Evolutionary conservation across 2,113 vertebrate genomes (phyloP).

Genomic region (Menura novaehollandiae): DNA sequence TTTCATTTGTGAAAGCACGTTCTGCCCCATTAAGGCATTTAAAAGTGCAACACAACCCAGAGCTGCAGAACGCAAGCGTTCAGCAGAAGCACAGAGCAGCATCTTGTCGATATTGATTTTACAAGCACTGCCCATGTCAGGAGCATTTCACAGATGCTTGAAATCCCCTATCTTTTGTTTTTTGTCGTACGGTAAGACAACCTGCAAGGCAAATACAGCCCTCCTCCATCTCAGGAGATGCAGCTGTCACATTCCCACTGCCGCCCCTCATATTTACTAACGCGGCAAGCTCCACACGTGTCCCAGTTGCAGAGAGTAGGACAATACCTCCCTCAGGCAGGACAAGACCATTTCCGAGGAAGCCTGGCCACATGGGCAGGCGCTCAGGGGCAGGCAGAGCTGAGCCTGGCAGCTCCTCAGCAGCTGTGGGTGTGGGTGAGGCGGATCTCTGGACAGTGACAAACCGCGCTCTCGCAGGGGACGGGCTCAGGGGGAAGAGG

Average conservation of each 20-base stretch:
- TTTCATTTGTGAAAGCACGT: not conserved
- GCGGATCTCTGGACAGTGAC: not conserved
- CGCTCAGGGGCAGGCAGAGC: not conserved
- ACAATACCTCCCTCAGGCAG: not conserved
- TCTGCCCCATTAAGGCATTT: not conserved
- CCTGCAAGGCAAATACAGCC: not conserved
- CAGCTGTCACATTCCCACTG: not conserved
- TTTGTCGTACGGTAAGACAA: rapidly evolving
- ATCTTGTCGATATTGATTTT: not conserved
- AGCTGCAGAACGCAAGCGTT: not conserved
- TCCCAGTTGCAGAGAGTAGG: not conserved
- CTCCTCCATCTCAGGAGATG: not conserved
- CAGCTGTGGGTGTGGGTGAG: not conserved
- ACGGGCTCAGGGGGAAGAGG: not conserved
- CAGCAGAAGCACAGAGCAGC: not conserved
- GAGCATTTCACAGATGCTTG: not conserved
- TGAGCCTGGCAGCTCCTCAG: not conserved
- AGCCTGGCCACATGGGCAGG: not conserved
- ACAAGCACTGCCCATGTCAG: not conserved
- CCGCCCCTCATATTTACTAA: not conserved
- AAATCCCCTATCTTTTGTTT: not conserved
- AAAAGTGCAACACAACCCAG: not conserved
- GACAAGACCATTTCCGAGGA: not conserved
- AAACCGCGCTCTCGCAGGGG: not conserved
- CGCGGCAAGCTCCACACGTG: not conserved